Evolutionary conservation across 2,888 invertebrate species (phyloP), one percentile per base, ranked within the genome.

Genomic region (Lissonota sp.): DNA sequence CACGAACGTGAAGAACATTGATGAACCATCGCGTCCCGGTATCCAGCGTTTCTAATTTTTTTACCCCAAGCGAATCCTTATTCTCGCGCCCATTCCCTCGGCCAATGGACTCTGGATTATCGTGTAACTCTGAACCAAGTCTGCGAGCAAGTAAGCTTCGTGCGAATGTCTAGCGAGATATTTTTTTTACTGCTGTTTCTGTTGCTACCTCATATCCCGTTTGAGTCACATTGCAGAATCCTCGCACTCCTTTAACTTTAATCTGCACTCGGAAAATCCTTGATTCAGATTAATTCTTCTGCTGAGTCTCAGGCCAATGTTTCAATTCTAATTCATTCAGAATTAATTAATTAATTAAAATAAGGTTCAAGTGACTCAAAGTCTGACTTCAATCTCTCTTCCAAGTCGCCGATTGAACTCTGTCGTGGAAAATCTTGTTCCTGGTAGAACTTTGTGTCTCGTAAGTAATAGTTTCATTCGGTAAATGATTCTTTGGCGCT

Each of bases 401-500:
- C 26, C 3, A 26, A 26, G 26, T 26, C 26, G 26, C 26, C 26
- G 26, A 26, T 26, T 26, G 26, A 26, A 26, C 26, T 26, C 26
- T 26, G 26, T 26, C 26, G 1, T 26, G 26, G 26, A 3, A 26
- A 26, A 26, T 3, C 26, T 26, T 26, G 26, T 26, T 26, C 26
- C 26, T 26, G 26, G 26, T 26, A 26, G 26, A 26, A 26, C 26
- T 26, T 26, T 26, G 26, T 26, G 26, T 26, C 26, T 51, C 40
- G 49, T 66, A 53, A 60, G 14, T 74, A 73, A 81, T 73, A 70
- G 64, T 66, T 64, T 60, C 69, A 53, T 71, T 81, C 74, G 81
- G 74, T 70, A 75, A 78, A 81, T 81, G 78, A 78, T 67, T 81
- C 60, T 78, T 81, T 67, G 66, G 53, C 66, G 67, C 39, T 63